Percentiles rank a stretch among this genome's conserved stretches.
These are phyloP conservation scores for Centrocercus urophasianus DNA, from an alignment of 2,113 vertebrate species.

Conservation along the genomic window DNA sequence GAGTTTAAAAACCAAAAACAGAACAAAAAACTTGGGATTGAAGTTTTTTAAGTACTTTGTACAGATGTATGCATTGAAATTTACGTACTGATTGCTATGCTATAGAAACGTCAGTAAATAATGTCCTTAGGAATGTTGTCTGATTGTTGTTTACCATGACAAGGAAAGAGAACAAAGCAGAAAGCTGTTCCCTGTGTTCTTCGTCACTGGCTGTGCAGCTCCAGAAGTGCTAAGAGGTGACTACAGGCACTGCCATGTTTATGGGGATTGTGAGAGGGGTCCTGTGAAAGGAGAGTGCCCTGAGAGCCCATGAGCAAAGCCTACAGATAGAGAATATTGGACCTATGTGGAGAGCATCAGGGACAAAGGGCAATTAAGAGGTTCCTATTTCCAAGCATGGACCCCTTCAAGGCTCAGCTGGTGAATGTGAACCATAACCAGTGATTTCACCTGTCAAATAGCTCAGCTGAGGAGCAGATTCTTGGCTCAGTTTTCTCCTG, in stretches of 20 bases:
- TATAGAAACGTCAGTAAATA: background rate
- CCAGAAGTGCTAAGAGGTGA: accelerated
- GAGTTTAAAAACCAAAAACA: accelerated
- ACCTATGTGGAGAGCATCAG: background rate
- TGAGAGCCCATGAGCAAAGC: background rate
- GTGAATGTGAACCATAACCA: background rate
- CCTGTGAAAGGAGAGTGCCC: background rate
- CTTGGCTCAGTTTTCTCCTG: background rate
- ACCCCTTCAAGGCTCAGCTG: background rate
- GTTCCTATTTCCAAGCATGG: background rate
- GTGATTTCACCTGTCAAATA: slow-evolving; percentile 1
- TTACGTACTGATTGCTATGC: background rate
- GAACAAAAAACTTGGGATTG: background rate
- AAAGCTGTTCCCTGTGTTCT: background rate
- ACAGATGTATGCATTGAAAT: background rate
- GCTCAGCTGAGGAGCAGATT: slow-evolving; percentile 5
- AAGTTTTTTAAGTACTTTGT: background rate
- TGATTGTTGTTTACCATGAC: background rate
- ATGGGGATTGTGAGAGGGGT: background rate
- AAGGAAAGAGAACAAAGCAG: background rate
- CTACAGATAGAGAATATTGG: background rate
- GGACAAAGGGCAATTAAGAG: background rate
- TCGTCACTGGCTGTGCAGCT: background rate
- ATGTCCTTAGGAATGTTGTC: background rate
- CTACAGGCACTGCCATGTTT: too few relatives aligned